These are phyloP conservation scores for Lytechinus pictus DNA, from an alignment of 35 echinoderm and acorn worm genomes.

Conservation along the genomic window DNA sequence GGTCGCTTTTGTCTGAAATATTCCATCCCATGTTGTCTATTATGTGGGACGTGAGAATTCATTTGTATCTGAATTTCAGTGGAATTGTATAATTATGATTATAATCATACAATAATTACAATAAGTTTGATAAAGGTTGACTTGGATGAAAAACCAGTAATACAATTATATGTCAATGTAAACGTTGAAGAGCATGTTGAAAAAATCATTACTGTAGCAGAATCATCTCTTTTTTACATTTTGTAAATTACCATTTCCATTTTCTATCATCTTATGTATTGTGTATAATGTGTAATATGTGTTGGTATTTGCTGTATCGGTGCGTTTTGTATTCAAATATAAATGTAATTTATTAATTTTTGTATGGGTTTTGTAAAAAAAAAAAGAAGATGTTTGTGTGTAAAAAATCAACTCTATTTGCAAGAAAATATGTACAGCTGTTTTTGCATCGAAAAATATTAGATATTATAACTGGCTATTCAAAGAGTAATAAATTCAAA, in stretches of 20 bases:
- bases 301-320: background rate
- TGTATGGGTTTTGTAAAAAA: background rate
- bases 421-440: background rate
- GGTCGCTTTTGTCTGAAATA: background rate
- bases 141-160: too few relatives aligned
- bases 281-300: background rate
- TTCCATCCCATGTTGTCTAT: background rate
- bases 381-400: too few relatives aligned
- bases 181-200: too few relatives aligned
- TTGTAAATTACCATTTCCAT: background rate
- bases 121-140: too few relatives aligned
- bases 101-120: too few relatives aligned
- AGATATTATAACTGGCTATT: background rate
- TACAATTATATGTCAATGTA: too few relatives aligned
- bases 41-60: background rate
- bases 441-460: background rate
- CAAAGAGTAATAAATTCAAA: background rate
- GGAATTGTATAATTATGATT: background rate
- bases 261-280: background rate
- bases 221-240: background rate
- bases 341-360: background rate
- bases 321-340: background rate
- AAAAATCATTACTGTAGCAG: too few relatives aligned
- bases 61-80: background rate
- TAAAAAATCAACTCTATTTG: slow-evolving; percentile 5